Conservation (phyloP, 2,797 vertebrate species). For the Crotalus adamanteus region DNA sequence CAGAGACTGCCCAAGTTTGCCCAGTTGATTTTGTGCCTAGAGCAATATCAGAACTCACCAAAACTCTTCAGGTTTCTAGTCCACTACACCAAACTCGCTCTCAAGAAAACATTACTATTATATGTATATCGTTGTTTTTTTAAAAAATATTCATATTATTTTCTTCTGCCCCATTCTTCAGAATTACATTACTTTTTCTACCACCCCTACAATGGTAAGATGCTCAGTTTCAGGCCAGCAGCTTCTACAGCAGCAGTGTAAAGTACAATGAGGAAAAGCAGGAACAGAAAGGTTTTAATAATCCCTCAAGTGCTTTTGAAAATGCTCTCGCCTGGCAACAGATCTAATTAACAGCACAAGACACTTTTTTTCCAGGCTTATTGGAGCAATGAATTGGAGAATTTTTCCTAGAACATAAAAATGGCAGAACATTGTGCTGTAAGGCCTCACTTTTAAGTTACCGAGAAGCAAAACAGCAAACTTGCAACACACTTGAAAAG, state of each 20-base stretch:
- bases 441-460: neutral
- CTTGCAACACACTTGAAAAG: slow-evolving; percentile 11
- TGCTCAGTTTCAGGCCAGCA: neutral
- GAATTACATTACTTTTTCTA: neutral
- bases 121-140: neutral
- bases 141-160: neutral
- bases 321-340: neutral
- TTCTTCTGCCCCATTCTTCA: neutral
- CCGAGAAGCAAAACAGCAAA: neutral
- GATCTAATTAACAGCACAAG: neutral
- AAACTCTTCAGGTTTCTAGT: neutral
- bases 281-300: neutral
- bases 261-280: neutral
- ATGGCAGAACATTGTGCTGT: neutral
- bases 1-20: neutral
- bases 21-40: neutral
- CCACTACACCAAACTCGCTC: neutral
- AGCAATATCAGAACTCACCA: neutral
- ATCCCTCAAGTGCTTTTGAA: neutral
- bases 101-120: neutral
- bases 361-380: neutral
- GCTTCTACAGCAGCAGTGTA: neutral
- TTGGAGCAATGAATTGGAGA: neutral
- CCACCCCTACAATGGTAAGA: neutral
- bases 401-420: neutral